Evolutionary conservation across 1,140 invertebrate species (phyloP).

Genomic region (Atta colombica): DNA sequence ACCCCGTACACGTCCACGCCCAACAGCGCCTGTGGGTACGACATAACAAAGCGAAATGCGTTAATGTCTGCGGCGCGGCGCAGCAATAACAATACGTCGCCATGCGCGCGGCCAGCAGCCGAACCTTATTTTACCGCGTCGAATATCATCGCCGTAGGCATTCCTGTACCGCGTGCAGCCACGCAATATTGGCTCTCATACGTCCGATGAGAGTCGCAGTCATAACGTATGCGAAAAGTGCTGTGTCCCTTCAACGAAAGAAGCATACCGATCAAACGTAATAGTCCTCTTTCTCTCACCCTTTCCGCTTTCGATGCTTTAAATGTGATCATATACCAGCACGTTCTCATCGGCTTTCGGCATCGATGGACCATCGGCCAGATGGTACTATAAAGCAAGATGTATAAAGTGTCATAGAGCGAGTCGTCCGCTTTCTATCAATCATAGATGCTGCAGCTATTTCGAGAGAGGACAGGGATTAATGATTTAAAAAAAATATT

Average conservation of each 20-base stretch:
- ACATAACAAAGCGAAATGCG: constrained; percentile 54
- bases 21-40: not conserved
- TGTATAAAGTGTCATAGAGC: not conserved
- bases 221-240: constrained; percentile 39
- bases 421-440: constrained; percentile 22
- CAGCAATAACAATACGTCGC: constrained; percentile 48
- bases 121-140: constrained; percentile 58
- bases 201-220: constrained; percentile 25
- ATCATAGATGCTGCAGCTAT: constrained; percentile 15
- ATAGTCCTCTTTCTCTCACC: not conserved
- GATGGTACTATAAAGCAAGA: constrained; percentile 38
- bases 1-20: constrained; percentile 14
- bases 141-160: constrained; percentile 58
- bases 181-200: constrained; percentile 45
- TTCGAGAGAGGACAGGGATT: not conserved
- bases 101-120: constrained; percentile 10
- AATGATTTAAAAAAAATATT: constrained; percentile 22
- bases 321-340: constrained; percentile 14
- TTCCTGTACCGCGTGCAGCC: constrained; percentile 33
- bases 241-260: not conserved
- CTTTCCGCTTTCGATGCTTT: not conserved
- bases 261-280: not conserved
- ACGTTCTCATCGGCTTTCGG: constrained; percentile 29
- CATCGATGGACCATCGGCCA: constrained; percentile 14
- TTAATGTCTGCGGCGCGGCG: constrained; percentile 31